These are phyloP conservation scores for Artibeus lituratus DNA, from an alignment of 2,797 vertebrate species.

Conservation along the genomic window DNA sequence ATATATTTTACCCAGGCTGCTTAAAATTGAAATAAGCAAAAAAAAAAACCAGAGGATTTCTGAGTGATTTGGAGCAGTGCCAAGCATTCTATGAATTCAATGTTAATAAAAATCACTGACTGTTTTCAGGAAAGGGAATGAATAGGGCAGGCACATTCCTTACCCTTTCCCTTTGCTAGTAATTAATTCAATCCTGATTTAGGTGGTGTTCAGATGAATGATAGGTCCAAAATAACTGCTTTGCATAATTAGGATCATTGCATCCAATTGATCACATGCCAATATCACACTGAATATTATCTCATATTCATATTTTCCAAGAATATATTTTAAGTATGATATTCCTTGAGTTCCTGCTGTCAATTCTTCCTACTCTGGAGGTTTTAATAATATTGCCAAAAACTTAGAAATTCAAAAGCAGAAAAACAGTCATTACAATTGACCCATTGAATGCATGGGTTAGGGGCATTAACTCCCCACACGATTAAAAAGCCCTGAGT, in stretches of 20 bases:
- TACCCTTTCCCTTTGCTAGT: constrained; percentile 19
- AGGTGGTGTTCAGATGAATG: neutral
- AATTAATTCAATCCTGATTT: constrained; percentile 55
- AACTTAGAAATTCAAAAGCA: constrained; percentile 41
- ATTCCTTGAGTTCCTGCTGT: constrained; percentile 26
- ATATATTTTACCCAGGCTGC: neutral
- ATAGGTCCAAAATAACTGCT: constrained; percentile 47
- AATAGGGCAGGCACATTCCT: neutral
- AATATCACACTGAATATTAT: constrained; percentile 48
- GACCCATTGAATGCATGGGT: neutral
- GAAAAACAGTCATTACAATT: neutral
- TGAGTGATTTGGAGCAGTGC: neutral
- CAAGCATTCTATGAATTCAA: neutral
- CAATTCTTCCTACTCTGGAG: constrained; percentile 19
- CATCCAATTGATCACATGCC: constrained; percentile 64
- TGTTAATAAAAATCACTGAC: neutral
- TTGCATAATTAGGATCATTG: constrained; percentile 60
- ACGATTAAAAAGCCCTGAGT: neutral
- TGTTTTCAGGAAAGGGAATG: neutral
- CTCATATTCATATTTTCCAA: constrained; percentile 33
- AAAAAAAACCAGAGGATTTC: neutral
- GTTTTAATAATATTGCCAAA: constrained; percentile 45
- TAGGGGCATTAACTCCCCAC: neutral
- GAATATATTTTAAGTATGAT: constrained; percentile 24
- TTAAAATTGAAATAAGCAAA: neutral